Base-by-base conservation (phyloP, 2,113 vertebrate genomes). In the Sorex fumeus region DNA sequence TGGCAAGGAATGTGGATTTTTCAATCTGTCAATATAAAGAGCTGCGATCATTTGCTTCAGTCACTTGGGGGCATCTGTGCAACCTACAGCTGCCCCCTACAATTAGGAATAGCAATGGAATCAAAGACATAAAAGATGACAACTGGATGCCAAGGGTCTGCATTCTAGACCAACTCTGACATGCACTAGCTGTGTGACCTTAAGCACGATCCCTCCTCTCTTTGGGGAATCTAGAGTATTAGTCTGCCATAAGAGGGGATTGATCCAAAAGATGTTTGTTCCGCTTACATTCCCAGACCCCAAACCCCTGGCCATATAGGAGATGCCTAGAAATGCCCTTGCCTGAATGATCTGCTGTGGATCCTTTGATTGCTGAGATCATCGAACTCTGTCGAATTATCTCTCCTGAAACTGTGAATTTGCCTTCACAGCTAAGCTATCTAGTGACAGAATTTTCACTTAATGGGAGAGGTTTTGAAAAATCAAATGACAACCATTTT, bases 391-490 rank as follows among this genome's bases (percentile, higher is more conserved):
- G 27, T 43, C 25, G 27, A 36, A 34, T 43, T 16, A 77, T 28
- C 11, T 32, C 74, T n/a, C 36, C 85, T 79, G 25, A 21, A 40
- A 25, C 32, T 34, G 25, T 45, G 12, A 89, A 71, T 71, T 16
- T 71, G 19, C 77, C 28, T 84, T 80, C 36, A 62, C 12, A 92
- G 25, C 11, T 76, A 64, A 47, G 12, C 50, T 64, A 34, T 62
- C 3, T 60, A 86, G 87, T 30, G 40, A 75, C 47, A 91, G 82
- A 88, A 84, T 66, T n/a, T 70, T 87, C 36, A 79, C 12, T 76
- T 67, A 70, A 92, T 32, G 47, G 64, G 21, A 30, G 43, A 16
- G 23, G 84, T 70, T 43, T 67, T 60, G 50, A 1, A 30, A 36
- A 82, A 90, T 78, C 66, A 70, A 72, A 27, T 71, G 34, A 76